A percentile compares a stretch with the other conserved stretches of the same genome.
Evolutionary conservation across 1,140 invertebrate genomes (phyloP).

Genomic region (Proctacanthus coquilletti): DNA sequence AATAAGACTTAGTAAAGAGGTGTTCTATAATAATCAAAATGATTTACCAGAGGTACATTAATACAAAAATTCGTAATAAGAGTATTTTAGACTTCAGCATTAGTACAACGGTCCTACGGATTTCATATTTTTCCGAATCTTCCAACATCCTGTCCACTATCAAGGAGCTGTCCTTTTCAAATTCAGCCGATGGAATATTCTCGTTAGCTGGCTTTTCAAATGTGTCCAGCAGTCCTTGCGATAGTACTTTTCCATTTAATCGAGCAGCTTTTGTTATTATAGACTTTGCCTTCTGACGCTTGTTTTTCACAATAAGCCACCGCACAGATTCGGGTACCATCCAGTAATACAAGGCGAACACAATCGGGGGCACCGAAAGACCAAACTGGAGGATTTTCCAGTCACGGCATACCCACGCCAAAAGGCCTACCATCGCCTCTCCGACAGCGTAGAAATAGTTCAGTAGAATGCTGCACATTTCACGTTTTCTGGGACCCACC

Average conservation of each 20-base stretch:
- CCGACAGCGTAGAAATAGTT: conserved; percentile 51
- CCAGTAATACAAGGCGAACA: conserved; percentile 41
- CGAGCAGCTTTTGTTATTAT: conserved; percentile 38
- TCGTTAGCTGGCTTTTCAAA: conserved; percentile 9
- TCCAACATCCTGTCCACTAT: neutral
- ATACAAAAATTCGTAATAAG: conserved; percentile 29
- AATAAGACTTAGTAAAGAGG: too few species aligned
- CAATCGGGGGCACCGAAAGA: conserved; percentile 37
- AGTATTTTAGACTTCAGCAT: conserved; percentile 33
- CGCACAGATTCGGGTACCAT: conserved; percentile 46
- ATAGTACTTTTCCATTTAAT: conserved; percentile 35
- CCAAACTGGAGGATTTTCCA: conserved; percentile 43
- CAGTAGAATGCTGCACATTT: conserved; percentile 43
- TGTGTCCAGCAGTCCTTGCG: conserved; percentile 27
- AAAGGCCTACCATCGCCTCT: conserved; percentile 39
- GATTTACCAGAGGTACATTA: conserved; percentile 37
- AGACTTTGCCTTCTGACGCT: conserved; percentile 32
- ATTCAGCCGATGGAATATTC: neutral
- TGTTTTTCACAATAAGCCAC: conserved; percentile 40
- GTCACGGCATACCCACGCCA: conserved; percentile 39
- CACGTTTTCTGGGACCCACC: conserved; percentile 43
- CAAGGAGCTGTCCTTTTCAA: neutral
- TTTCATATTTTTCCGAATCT: conserved; percentile 10
- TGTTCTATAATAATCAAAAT: too few species aligned
- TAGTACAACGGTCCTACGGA: conserved; percentile 26